These are phyloP conservation scores for Drosophila anceps DNA, from an alignment of 2,888 invertebrate species.

Conservation along the genomic window DNA sequence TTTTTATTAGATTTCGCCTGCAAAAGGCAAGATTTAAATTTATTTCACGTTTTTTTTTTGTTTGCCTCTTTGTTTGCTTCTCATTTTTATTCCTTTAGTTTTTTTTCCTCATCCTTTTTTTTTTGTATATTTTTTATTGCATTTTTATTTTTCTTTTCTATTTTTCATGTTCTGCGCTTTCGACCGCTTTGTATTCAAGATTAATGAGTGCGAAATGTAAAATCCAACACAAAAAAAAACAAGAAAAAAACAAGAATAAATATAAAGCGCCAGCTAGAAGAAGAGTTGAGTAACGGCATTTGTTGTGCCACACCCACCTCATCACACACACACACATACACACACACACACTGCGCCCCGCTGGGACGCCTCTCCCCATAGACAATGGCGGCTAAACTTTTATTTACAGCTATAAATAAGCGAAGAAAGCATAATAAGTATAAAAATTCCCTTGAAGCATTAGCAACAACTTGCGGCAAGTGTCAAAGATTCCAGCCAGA, in stretches of 20 bases:
- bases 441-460: conserved; percentile 4
- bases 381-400: conserved; percentile 47
- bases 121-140: conserved; percentile 1
- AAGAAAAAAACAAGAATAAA: conserved; percentile 11
- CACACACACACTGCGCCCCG: neutral
- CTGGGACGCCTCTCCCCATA: conserved; percentile 19
- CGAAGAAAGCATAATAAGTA: conserved; percentile 6
- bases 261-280: conserved; percentile 5
- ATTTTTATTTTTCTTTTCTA: conserved; percentile 16
- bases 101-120: conserved; percentile 1
- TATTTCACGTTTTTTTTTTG: conserved; percentile 59
- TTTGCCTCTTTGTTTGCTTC: conserved; percentile 49
- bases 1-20: conserved; percentile 76
- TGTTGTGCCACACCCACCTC: conserved; percentile 1
- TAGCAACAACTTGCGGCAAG: conserved; percentile 1
- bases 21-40: conserved; percentile 72
- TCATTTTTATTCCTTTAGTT: conserved; percentile 35
- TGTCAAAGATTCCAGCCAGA: conserved; percentile 6
- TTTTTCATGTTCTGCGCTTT: conserved; percentile 45
- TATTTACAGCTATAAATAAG: conserved; percentile 37
- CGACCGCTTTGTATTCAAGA: conserved; percentile 60
- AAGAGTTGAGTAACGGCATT: conserved; percentile 31
- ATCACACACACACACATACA: neutral
- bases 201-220: conserved; percentile 54
- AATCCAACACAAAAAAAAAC: conserved; percentile 15